Conservation (phyloP, 2,888 invertebrate species). For the Brassicogethes aeneus region DNA sequence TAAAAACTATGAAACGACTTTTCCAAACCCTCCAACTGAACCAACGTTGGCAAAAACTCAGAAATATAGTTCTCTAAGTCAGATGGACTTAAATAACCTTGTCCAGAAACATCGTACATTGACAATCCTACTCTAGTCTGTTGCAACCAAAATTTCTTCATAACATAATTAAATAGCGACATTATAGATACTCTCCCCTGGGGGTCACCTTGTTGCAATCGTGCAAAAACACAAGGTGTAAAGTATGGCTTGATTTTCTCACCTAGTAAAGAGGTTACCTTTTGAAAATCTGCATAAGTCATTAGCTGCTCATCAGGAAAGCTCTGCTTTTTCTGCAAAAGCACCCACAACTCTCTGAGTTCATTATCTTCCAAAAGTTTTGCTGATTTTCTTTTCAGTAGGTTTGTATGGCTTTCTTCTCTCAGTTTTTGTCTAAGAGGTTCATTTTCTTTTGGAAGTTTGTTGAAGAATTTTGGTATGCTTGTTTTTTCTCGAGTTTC, state of each 20-base stretch:
- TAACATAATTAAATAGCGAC: conserved; percentile 88
- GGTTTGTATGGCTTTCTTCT: conserved; percentile 82
- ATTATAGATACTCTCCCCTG: conserved; percentile 82
- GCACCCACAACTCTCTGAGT: conserved; percentile 69
- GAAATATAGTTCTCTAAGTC: conserved; percentile 92
- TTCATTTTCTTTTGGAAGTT: conserved; percentile 69
- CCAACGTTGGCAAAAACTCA: conserved; percentile 85
- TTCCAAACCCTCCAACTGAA: conserved; percentile 83
- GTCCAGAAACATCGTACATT: conserved; percentile 86
- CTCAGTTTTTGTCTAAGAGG: conserved; percentile 69
- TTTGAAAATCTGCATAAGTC: conserved; percentile 75
- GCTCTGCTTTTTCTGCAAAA: conserved; percentile 74
- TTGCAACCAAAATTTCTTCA: conserved; percentile 91
- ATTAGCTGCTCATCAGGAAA: conserved; percentile 74
- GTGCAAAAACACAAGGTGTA: conserved; percentile 78
- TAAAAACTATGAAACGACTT: conserved; percentile 94
- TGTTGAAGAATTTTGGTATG: conserved; percentile 69
- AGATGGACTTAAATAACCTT: conserved; percentile 50
- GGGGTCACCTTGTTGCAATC: conserved; percentile 76
- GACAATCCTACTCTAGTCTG: conserved; percentile 91
- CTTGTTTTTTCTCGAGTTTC: conserved; percentile 42
- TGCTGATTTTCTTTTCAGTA: conserved; percentile 75
- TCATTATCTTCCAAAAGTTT: conserved; percentile 83
- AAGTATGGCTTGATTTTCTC: conserved; percentile 55
- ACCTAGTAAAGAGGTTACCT: conserved; percentile 66